Conservation (phyloP, 2,113 vertebrate species). For the Oncorhynchus masou region DNA sequence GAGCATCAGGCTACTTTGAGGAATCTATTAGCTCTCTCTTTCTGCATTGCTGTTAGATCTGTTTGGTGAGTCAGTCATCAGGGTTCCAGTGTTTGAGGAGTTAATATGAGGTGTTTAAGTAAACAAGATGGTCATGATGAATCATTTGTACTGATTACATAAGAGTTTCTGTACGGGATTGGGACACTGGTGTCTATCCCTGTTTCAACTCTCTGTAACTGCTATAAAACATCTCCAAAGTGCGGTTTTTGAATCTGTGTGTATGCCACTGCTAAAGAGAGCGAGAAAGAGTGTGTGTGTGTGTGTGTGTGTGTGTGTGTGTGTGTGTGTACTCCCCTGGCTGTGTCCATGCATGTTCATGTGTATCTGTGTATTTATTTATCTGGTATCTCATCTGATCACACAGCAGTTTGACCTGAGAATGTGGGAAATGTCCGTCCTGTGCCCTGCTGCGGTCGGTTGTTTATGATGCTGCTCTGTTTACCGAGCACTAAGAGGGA, state of each 20-base stretch:
- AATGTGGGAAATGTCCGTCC: neutral
- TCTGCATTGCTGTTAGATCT: neutral
- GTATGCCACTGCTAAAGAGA: neutral
- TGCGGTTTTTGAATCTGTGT: neutral
- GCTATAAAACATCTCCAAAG: neutral
- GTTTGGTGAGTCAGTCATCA: slow-evolving; percentile 13
- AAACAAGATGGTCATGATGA: slow-evolving; percentile 26
- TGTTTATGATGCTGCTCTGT: neutral
- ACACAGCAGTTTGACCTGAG: neutral
- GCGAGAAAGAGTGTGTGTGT: too few species aligned
- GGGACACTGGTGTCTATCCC: too few species aligned
- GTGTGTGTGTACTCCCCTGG: neutral
- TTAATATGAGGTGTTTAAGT: slow-evolving; percentile 43
- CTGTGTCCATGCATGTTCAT: neutral
- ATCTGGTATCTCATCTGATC: neutral
- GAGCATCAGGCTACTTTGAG: neutral
- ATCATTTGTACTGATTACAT: slow-evolving; percentile 39
- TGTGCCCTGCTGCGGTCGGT: neutral
- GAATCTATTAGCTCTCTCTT: neutral
- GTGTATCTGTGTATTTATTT: neutral
- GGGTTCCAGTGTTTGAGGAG: slow-evolving; percentile 44
- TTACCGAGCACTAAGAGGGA: neutral
- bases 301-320: neutral
- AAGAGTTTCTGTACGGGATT: neutral
- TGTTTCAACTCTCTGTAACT: too few species aligned